These are phyloP conservation scores for Drosophila vallismaia DNA, from an alignment of 2,888 invertebrate genomes.

Conservation along the genomic window DNA sequence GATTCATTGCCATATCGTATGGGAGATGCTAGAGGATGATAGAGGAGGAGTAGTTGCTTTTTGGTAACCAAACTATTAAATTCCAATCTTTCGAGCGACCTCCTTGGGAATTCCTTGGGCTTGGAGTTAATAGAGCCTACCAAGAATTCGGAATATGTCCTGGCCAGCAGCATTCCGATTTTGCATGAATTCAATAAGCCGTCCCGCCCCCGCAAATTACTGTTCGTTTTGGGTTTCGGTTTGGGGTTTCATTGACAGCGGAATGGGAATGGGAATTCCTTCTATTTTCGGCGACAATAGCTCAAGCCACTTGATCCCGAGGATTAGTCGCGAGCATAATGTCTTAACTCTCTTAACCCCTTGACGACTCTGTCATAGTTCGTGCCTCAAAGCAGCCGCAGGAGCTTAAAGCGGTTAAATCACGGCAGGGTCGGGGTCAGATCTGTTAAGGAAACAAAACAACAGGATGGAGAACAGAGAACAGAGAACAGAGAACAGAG, in stretches of 20 bases:
- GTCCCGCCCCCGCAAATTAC: neutral
- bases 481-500: neutral
- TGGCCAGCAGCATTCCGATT: neutral
- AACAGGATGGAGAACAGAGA: neutral
- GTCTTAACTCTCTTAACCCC: constrained; percentile 14
- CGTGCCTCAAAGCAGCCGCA: constrained; percentile 24
- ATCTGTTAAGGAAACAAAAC: neutral
- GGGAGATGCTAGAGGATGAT: too few relatives aligned
- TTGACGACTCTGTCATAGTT: neutral
- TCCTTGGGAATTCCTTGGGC: too few relatives aligned
- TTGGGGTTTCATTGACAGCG: too few relatives aligned
- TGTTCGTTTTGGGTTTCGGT: neutral
- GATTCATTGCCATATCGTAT: constrained; percentile 23
- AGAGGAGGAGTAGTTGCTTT: too few relatives aligned
- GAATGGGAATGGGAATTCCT: too few relatives aligned
- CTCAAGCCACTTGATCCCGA: constrained; percentile 18
- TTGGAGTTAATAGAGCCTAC: too few relatives aligned
- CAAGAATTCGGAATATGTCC: too few relatives aligned
- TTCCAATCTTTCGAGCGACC: too few relatives aligned
- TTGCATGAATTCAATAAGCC: constrained; percentile 15
- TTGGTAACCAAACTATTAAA: too few relatives aligned
- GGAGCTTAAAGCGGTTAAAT: constrained; percentile 22
- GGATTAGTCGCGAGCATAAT: constrained; percentile 9
- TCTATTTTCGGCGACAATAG: neutral
- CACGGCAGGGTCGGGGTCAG: constrained; percentile 9